Conservation (phyloP, 2,797 vertebrate species). For the Sebastes reedi region DNA sequence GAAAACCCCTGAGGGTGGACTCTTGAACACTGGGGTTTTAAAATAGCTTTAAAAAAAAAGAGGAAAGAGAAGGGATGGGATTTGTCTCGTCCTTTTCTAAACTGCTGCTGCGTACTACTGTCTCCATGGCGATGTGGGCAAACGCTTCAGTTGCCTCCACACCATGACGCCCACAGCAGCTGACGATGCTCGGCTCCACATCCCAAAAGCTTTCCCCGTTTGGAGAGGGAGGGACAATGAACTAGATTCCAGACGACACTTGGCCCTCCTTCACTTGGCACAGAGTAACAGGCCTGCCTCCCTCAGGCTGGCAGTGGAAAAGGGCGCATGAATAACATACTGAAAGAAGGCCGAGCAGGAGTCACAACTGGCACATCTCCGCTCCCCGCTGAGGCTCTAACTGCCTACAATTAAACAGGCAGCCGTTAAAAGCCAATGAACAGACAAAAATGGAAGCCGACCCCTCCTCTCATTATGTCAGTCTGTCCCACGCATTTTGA, state of each 20-base stretch:
- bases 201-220: conserved; percentile 59
- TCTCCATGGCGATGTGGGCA: conserved; percentile 61
- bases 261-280: conserved; percentile 76
- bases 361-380: conserved; percentile 61
- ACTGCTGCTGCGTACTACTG: conserved; percentile 46
- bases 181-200: conserved; percentile 35
- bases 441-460: conserved; percentile 33
- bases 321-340: conserved; percentile 69
- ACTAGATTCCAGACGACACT: conserved; percentile 73
- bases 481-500: neutral
- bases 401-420: conserved; percentile 54
- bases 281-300: conserved; percentile 53
- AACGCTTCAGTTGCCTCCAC: conserved; percentile 51
- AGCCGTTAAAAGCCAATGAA: conserved; percentile 47
- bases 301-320: conserved; percentile 66
- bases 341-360: conserved; percentile 65
- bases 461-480: conserved; percentile 21
- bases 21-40: conserved; percentile 58
- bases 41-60: conserved; percentile 58
- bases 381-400: conserved; percentile 50
- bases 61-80: conserved; percentile 26
- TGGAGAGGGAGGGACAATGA: conserved; percentile 64
- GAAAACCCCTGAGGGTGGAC: conserved; percentile 46
- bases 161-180: conserved; percentile 54
- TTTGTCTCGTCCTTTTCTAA: conserved; percentile 50